A percentile compares a stretch with the other conserved stretches of the same genome.
These are phyloP conservation scores for Leucoptera coffeella DNA, from an alignment of 2,888 invertebrate genomes.

Conservation along the genomic window DNA sequence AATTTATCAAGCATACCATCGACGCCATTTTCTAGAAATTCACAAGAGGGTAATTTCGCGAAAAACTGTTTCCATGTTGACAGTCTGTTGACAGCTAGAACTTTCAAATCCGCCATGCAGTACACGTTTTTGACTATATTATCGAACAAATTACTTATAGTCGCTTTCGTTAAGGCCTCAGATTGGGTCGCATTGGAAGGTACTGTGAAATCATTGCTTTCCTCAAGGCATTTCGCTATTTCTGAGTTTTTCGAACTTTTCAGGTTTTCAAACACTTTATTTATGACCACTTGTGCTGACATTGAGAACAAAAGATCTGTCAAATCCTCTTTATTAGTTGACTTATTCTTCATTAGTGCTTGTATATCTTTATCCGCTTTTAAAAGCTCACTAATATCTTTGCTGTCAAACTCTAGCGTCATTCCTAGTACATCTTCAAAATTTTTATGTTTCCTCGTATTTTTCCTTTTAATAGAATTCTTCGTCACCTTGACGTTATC, in stretches of 20 bases:
- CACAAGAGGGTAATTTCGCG: conserved; percentile 23
- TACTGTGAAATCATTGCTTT: conserved; percentile 17
- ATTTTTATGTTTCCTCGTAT: conserved; percentile 23
- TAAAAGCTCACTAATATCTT: conserved; percentile 21
- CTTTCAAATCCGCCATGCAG: conserved; percentile 29
- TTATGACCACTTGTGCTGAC: conserved; percentile 33
- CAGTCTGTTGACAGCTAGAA: conserved; percentile 22
- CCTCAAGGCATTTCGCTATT: conserved; percentile 22
- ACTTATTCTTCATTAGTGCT: conserved; percentile 21
- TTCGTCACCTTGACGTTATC: conserved; percentile 39
- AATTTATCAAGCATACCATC: conserved; percentile 32
- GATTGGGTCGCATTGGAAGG: conserved; percentile 19
- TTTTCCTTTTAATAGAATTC: conserved; percentile 34
- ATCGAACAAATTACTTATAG: conserved; percentile 25
- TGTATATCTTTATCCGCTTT: conserved; percentile 29
- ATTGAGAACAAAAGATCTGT: conserved; percentile 30
- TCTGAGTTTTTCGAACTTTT: conserved; percentile 29
- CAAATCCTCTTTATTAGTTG: conserved; percentile 23
- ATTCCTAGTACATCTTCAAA: conserved; percentile 18
- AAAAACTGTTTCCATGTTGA: conserved; percentile 33
- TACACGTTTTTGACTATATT: conserved; percentile 31
- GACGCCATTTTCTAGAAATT: conserved; percentile 27
- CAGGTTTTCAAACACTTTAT: conserved; percentile 32
- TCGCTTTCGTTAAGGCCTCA: conserved; percentile 26
- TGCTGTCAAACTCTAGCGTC: conserved; percentile 30